Conservation (phyloP, 2,888 invertebrate genomes). For the Odontothrips loti region DNA sequence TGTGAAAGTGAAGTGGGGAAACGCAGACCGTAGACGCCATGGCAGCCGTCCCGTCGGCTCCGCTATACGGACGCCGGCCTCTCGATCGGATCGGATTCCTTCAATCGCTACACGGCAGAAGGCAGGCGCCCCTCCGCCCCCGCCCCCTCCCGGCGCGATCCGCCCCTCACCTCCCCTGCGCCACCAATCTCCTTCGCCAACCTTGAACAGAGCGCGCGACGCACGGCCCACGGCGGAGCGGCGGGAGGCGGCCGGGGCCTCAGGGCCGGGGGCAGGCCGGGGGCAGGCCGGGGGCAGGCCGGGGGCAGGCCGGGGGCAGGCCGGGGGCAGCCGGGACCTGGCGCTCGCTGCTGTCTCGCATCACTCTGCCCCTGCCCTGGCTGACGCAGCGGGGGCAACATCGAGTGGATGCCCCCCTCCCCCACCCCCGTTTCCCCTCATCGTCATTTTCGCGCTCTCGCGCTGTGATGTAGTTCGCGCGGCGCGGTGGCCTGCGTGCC, state of each 20-base stretch:
- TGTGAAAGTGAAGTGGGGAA: neutral
- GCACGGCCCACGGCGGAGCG: neutral
- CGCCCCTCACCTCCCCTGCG: neutral
- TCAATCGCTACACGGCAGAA: conserved; percentile 19
- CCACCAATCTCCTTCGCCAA: conserved; percentile 21
- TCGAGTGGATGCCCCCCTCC: neutral
- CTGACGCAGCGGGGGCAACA: neutral
- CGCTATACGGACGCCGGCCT: no score
- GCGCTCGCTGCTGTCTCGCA: neutral
- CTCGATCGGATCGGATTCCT: conserved; percentile 7
- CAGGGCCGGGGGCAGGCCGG: no score
- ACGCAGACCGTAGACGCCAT: neutral
- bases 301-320: no score
- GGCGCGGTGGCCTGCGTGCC: no score
- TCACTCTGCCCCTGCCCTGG: neutral
- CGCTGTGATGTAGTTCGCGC: neutral
- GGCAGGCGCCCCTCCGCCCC: neutral
- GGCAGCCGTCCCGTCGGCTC: neutral
- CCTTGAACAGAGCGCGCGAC: conserved; percentile 8
- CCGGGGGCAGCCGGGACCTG: neutral
- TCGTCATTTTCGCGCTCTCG: conserved; percentile 6
- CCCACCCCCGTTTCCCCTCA: neutral
- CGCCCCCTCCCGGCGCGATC: neutral
- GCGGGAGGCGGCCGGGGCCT: neutral
- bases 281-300: no score